phyloP scores from a whole-genome alignment of 2,113 vertebrate genomes.

The Sturnus vulgaris region DNA sequence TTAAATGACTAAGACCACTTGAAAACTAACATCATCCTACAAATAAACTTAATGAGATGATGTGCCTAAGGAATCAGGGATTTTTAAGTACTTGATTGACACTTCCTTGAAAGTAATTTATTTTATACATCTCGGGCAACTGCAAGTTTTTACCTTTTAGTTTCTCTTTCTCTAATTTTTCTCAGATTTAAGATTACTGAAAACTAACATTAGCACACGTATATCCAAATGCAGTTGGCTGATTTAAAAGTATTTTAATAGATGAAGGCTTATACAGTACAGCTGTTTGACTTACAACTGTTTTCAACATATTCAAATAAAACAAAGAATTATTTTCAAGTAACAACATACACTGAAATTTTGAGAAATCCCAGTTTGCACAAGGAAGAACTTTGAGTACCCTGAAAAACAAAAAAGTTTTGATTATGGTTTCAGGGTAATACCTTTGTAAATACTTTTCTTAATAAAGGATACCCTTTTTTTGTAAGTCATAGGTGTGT shows the following conservation, averaged over 20 bases:
- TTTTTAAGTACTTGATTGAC: conserved; percentile 24
- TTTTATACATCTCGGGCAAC: background rate
- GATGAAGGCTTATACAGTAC: background rate
- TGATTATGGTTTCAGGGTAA: background rate
- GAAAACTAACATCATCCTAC: background rate
- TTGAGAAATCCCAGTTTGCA: background rate
- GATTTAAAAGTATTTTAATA: background rate
- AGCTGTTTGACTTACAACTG: background rate
- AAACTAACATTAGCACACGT: background rate
- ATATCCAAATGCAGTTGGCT: background rate
- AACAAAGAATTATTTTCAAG: background rate
- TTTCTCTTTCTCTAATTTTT: background rate
- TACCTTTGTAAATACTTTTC: background rate
- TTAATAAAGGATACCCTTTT: background rate
- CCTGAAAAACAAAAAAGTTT: background rate
- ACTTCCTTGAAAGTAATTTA: background rate
- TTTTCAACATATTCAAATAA: background rate
- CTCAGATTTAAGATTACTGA: background rate
- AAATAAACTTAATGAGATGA: background rate
- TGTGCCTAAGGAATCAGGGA: background rate
- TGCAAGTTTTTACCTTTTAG: background rate
- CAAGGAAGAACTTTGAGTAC: background rate
- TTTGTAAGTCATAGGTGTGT: background rate
- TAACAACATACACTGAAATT: background rate
- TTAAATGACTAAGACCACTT: background rate